Base-by-base conservation (phyloP, 2,797 vertebrate genomes). In the Rhabdophis nuchalis region DNA sequence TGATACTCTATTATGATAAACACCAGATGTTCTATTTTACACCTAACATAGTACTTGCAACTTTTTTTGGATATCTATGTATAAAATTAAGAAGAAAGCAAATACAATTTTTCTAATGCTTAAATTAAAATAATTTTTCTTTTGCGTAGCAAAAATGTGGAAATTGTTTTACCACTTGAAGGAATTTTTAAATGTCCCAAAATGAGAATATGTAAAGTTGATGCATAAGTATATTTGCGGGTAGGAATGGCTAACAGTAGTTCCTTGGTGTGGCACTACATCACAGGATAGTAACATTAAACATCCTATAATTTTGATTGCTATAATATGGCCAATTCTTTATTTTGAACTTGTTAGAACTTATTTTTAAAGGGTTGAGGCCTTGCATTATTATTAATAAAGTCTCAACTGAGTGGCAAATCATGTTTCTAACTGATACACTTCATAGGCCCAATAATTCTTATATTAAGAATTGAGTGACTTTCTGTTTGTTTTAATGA, bases 21-120 rank as follows among this genome's bases (percentile, higher is more conserved):
- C 3, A 14, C 6, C 41, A 32, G 10, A 82, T 41, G 0, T 0
- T 53, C 85, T n/a, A 1, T 25, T 16, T 2, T 32, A 11, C 60
- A 60, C 46, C 92, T 92, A n/a, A 13, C 87, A 93, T 90, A 61
- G 41, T 20, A 87, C 23, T 93, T 82, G 72, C 4, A 89, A 77
- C 91, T 89, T 86, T 56, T 72, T 1, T 8, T 52, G 6, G 41
- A 61, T 11, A 12, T 32, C 4, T 57, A 20, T 23, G 20, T 89
- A 58, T 16, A 60, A 53, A 88, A 58, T 88, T 77, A 54, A 61
- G 32, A 54, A 60, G 72, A 23, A 25, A 52, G 72, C 20, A 46
- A 68, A 41, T 27, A 32, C 7, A 64, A 85, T 27, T 41, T 27
- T 27, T 41, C 16, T 60, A 11, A 16, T 46, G 82, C 36, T 53